These are phyloP conservation scores for Yponomeuta malinellus DNA, from an alignment of 2,888 invertebrate species.

Conservation along the genomic window DNA sequence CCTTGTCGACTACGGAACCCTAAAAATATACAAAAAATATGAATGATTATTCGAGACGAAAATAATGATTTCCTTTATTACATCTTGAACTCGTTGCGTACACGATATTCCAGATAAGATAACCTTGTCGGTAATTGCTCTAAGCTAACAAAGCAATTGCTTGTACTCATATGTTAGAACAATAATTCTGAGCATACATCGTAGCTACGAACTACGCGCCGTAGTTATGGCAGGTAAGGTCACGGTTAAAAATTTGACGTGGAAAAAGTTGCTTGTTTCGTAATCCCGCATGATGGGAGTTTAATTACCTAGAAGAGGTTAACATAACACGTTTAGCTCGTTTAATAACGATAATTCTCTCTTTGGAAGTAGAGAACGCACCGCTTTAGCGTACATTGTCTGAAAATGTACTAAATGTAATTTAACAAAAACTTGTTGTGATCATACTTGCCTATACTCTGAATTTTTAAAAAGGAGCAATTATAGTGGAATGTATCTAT, in stretches of 20 bases:
- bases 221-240: neutral
- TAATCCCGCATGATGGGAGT: neutral
- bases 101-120: neutral
- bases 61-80: neutral
- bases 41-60: too few relatives aligned
- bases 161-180: neutral
- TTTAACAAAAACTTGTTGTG: too few relatives aligned
- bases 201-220: neutral
- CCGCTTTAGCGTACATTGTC: too few relatives aligned
- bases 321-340: neutral
- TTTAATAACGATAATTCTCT: neutral
- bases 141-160: neutral
- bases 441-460: too few relatives aligned
- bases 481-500: too few relatives aligned
- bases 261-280: neutral
- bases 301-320: neutral
- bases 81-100: neutral
- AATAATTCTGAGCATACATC: constrained; percentile 1
- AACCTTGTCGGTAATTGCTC: neutral
- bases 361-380: neutral
- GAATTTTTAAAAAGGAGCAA: too few relatives aligned
- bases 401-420: too few relatives aligned
- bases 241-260: neutral
- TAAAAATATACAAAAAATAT: too few relatives aligned
- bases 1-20: too few relatives aligned